Evolutionary conservation across 2,113 vertebrate genomes (phyloP), one percentile per base, ranked within the genome.

Genomic region (Ifrita kowaldi): DNA sequence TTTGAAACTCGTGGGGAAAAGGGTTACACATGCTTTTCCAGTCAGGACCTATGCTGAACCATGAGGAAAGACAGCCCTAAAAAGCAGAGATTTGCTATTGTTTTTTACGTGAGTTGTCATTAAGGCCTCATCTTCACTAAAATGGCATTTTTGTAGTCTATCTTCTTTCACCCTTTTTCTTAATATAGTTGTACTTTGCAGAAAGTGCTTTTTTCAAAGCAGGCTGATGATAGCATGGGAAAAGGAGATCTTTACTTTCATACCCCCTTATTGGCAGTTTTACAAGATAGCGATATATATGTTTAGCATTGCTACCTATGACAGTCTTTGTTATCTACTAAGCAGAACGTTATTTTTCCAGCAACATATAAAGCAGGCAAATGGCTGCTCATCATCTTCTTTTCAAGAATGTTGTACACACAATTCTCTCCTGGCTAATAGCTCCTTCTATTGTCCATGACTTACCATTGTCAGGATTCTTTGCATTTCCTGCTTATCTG

Each of bases 81-180:
- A 78, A 94, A 42, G 35, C 26, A 71, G 30, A 88, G 18, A 42
- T 68, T 75, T 79, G 20, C 12, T 69, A 2, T 27, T 27, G 46
- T 60, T 93, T 87, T 95, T 79, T 18, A 42, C 22, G 5, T 20
- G 30, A 67, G 15, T 33, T 49, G 2, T 55, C 33, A 39, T 73
- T 90, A 76, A 77, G 79, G 99, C 98, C 98, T 99, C 98, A 98
- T 99, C 98, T 98, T 98, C 98, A 98, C 98, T 99, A 98, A 99
- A 98, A 98, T 98, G 97, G 98, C 98, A 98, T 98, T 99, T 93
- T 98, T 98, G 98, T 98, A 98, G 97, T 98, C 98, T 98, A 95
- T 98, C 97, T 99, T 99, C 98, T 98, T 98, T 98, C 96, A 98
- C 94, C 96, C 95, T 97, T 96, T 89, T 89, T 75, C 73, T 85